phyloP scores from a whole-genome alignment of 1,140 invertebrate species.

The Drosophila ananassae region DNA sequence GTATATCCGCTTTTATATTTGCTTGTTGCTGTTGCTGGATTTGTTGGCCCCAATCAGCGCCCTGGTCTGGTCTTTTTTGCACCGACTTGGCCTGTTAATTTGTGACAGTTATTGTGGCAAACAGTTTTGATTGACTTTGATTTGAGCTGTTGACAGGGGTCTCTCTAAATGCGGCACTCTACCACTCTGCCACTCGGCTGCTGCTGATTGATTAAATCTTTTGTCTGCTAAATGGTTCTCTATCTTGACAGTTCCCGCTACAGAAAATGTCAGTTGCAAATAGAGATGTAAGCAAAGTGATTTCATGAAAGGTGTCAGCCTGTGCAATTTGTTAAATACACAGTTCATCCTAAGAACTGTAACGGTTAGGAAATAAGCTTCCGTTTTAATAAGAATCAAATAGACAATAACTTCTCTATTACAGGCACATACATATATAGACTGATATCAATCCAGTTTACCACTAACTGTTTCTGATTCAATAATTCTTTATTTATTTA shows the following conservation, averaged over 20 bases:
- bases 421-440: neutral
- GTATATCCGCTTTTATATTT: slow-evolving; percentile 16
- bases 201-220: slow-evolving; percentile 47
- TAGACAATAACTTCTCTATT: no score
- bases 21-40: neutral
- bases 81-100: slow-evolving; percentile 52
- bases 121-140: slow-evolving; percentile 70
- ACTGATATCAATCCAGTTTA: neutral
- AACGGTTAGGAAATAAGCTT: slow-evolving; percentile 1
- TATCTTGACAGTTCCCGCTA: slow-evolving; percentile 12
- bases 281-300: slow-evolving; percentile 32
- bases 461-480: neutral
- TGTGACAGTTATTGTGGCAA: slow-evolving; percentile 67
- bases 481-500: neutral
- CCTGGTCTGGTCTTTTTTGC: slow-evolving; percentile 40
- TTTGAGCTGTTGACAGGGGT: slow-evolving; percentile 48
- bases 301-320: slow-evolving; percentile 30
- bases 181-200: slow-evolving; percentile 1
- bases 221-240: slow-evolving; percentile 48
- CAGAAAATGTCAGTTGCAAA: slow-evolving; percentile 35
- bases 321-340: slow-evolving; percentile 12
- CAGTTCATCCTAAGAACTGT: slow-evolving; percentile 6
- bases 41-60: slow-evolving; percentile 52
- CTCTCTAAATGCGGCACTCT: slow-evolving; percentile 24
- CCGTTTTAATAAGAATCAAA: slow-evolving; percentile 20